These are phyloP conservation scores for Miltochrista miniata DNA, from an alignment of 2,888 invertebrate genomes.

Conservation along the genomic window DNA sequence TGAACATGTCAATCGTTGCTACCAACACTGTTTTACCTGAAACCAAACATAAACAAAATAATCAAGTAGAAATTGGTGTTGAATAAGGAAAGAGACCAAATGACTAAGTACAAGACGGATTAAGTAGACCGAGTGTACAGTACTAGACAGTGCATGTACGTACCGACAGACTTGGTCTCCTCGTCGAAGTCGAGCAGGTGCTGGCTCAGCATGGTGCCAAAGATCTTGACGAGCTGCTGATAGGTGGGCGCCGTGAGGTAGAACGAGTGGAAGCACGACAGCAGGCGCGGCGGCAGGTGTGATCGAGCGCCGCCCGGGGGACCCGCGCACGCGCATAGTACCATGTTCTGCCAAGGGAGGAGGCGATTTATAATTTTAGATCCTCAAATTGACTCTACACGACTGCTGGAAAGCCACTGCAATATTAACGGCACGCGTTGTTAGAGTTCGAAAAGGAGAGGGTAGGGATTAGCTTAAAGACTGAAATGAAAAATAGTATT, in stretches of 20 bases:
- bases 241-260: slow-evolving; percentile 86
- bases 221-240: slow-evolving; percentile 90
- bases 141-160: too few relatives aligned
- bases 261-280: slow-evolving; percentile 93
- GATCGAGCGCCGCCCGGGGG: slow-evolving; percentile 95
- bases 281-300: slow-evolving; percentile 89
- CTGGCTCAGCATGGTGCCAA: slow-evolving; percentile 92
- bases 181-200: slow-evolving; percentile 90
- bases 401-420: too few relatives aligned
- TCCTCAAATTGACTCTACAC: too few relatives aligned
- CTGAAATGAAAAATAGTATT: too few relatives aligned
- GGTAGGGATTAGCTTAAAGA: too few relatives aligned
- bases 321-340: slow-evolving; percentile 86
- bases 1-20: slow-evolving; percentile 91
- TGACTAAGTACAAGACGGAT: too few relatives aligned
- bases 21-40: slow-evolving; percentile 86
- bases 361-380: too few relatives aligned
- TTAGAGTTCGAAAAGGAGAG: too few relatives aligned
- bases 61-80: too few relatives aligned
- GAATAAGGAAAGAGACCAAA: too few relatives aligned
- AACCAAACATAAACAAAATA: slow-evolving; percentile 12
- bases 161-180: slow-evolving; percentile 89
- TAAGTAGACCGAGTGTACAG: too few relatives aligned
- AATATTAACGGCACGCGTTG: too few relatives aligned
- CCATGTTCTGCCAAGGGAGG: slow-evolving; percentile 84